Evolutionary conservation across 1,140 invertebrate species (phyloP), one percentile per base, ranked within the genome.

Genomic region (Microvelia longipes): DNA sequence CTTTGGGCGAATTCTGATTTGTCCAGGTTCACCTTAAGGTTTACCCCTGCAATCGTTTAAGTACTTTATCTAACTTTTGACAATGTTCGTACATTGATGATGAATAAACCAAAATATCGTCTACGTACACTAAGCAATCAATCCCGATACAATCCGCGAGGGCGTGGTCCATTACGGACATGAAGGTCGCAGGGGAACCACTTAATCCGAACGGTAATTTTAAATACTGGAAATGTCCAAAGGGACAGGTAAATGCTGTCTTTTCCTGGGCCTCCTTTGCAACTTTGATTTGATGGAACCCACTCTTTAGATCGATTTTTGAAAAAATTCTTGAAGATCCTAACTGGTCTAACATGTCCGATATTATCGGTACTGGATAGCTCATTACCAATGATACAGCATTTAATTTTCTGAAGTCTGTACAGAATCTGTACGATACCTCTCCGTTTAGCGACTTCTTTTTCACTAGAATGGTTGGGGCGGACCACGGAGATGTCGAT

Each of bases 1-100:
- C 77, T 75, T 71, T 28, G 72, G 28, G 81, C 69, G 73, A 83
- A 83, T 70, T 80, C 75, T 69, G 80, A 82, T 75, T 83, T 82
- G 24, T 77, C 75, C 0, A 78, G 78, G 74, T 83, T 77, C 26
- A 82, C 30, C 74, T 81, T 81, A 29, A 83, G 72, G 66, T 78
- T 78, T 70, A 76, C 64, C 70, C 77, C 30, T 66, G 75, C 73
- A 15, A 83, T 68, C 70, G 73, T 72, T 76, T 60, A 64, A 82
- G 80, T 2, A 82, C 76, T 70, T 76, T 69, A 65, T 66, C 68
- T 30, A 80, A 68, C 72, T 68, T 68, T 79, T 30, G 27, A 14
- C 14, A 26, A 29, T 71, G 77, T 75, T 78, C 69, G 70, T 79
- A 72, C 29, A 82, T 69, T 24, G 75, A 76, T n/a, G 67, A 71